A percentile compares a stretch with the other conserved stretches of the same genome.
Evolutionary conservation across 2,797 vertebrate species (phyloP).

Genomic region (Sarcoramphus papa): DNA sequence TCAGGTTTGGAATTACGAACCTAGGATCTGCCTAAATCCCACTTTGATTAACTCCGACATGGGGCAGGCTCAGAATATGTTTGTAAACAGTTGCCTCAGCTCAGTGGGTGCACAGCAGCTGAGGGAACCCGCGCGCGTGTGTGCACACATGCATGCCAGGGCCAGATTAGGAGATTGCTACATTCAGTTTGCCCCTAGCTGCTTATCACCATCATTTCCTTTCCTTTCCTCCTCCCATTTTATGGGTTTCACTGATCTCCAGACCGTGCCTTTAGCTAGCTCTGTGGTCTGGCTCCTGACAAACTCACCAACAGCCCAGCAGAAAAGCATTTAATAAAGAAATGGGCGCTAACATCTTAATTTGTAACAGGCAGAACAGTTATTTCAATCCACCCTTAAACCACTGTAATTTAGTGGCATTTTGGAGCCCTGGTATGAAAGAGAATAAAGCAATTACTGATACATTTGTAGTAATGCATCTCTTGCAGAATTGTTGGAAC

Average conservation of each 20-base stretch:
- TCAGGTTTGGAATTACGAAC: neutral
- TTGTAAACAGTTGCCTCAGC: neutral
- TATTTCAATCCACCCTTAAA: neutral
- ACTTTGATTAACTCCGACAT: neutral
- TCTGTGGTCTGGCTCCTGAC: neutral
- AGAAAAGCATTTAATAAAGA: neutral
- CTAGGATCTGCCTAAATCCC: neutral
- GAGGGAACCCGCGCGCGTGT: rapidly evolving
- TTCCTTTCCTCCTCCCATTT: neutral
- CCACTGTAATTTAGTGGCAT: neutral
- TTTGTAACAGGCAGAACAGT: neutral
- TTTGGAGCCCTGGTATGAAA: neutral
- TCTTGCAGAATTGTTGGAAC: neutral
- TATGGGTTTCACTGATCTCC: neutral
- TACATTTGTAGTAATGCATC: neutral
- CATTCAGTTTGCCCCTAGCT: neutral
- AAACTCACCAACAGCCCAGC: neutral
- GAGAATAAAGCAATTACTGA: neutral
- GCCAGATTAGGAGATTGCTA: neutral
- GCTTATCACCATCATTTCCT: neutral
- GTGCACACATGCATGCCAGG: rapidly evolving
- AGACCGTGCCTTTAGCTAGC: neutral
- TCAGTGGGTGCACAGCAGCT: neutral
- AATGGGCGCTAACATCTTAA: neutral
- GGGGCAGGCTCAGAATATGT: neutral